Percentiles rank a stretch among this genome's conserved stretches.
These are phyloP conservation scores for Lasioglossum villosulum DNA, from an alignment of 2,888 invertebrate genomes.

Conservation along the genomic window DNA sequence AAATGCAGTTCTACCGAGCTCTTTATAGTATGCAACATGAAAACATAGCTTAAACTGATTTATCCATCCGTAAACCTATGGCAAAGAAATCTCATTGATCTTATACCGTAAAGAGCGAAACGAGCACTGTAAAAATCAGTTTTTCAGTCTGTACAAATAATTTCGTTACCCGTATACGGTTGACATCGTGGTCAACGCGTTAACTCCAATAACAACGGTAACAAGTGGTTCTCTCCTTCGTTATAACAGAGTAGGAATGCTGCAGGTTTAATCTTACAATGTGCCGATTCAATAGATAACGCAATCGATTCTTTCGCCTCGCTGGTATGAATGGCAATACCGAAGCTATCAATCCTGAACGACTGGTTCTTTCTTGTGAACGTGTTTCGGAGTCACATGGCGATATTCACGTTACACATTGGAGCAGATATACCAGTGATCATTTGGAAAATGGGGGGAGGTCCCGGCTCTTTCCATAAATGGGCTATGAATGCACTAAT, in stretches of 20 bases:
- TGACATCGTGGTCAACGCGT: background rate
- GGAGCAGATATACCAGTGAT: conserved; percentile 17
- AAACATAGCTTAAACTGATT: conserved; percentile 5
- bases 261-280: background rate
- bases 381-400: conserved; percentile 38
- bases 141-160: background rate
- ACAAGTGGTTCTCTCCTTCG: background rate
- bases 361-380: conserved; percentile 45
- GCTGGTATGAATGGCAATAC: background rate
- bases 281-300: background rate
- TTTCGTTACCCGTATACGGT: background rate
- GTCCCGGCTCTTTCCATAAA: conserved; percentile 43
- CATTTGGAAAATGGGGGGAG: conserved; percentile 34
- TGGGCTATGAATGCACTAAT: conserved; percentile 46
- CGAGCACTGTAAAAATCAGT: background rate
- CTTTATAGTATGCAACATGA: background rate
- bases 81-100: background rate
- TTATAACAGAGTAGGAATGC: background rate
- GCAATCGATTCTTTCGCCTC: background rate
- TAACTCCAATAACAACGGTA: background rate
- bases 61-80: background rate
- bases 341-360: conserved; percentile 32
- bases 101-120: background rate
- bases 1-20: background rate
- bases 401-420: conserved; percentile 20